Evolutionary conservation across 1,140 invertebrate species (phyloP), one percentile per base, ranked within the genome.

Genomic region (Pomphorhynchus laevis): DNA sequence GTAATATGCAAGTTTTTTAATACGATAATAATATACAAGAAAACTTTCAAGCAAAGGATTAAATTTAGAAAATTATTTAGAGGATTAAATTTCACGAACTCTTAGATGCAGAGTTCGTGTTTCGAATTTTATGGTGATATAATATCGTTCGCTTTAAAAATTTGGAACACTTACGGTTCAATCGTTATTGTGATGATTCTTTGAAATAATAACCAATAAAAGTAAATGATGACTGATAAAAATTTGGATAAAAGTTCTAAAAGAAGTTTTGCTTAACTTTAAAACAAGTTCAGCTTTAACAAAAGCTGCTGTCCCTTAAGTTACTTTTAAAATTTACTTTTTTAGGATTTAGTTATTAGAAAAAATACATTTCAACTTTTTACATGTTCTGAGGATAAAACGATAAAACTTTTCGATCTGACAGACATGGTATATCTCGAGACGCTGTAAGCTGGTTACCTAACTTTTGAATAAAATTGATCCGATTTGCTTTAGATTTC

Each of bases 371-470:
- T 84, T 57, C 70, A 71, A 18, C 59, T 93, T 25, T 89, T 75
- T 51, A 80, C 75, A 29, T 54, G 55, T 40, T 66, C 66, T 34
- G 65, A 69, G 49, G 84, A 93, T 54, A 63, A 70, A 47, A 69
- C 72, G 22, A 69, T 86, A 0, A 64, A 66, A 50, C 69, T 84
- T 21, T 93, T 80, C 80, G 77, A 72, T 47, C 59, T 89, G 17
- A 73, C 77, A 62, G 79, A 89, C 51, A 75, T 82, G 71, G 68
- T 71, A 8, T 91, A 84, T 60, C 70, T 89, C 6, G 82, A 93
- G 63, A 77, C 75, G 40, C 59, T 91, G 61, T 72, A 59, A 61
- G 66, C 54, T n/a, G 35, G 42, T 45, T 25, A 17, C 31, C 8
- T 20, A 24, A 35, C 11, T 37, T 23, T 2, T 24, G n/a, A 20